Evolutionary conservation across 64 coral and sea anemone species (phyloP).

Genomic region (Montipora efflorescens): DNA sequence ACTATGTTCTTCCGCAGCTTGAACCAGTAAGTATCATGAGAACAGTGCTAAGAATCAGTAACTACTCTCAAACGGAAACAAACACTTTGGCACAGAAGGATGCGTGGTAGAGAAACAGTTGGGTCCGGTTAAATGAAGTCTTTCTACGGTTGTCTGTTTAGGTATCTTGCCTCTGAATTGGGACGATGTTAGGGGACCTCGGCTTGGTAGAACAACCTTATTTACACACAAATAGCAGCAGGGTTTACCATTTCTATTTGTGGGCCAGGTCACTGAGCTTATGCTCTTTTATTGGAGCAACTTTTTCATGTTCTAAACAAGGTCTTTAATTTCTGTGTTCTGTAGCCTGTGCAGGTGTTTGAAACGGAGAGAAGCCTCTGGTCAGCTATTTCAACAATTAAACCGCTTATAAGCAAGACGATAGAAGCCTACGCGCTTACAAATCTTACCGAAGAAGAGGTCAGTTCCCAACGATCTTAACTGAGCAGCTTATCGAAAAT

Average conservation of each 20-base stretch:
- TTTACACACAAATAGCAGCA: too few species aligned
- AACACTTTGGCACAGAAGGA: background rate
- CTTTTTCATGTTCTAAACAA: background rate
- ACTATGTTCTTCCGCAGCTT: background rate
- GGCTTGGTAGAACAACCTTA: too few species aligned
- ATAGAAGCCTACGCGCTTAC: constrained; percentile 74
- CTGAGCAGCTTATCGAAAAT: too few species aligned
- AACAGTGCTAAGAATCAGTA: background rate
- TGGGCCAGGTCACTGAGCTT: too few species aligned
- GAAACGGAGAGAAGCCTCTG: constrained; percentile 53
- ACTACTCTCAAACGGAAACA: background rate
- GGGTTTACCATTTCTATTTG: too few species aligned
- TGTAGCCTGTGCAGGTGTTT: constrained; percentile 33
- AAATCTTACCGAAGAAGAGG: constrained; percentile 76
- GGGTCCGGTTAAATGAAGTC: too few species aligned
- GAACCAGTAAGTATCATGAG: constrained; percentile 6
- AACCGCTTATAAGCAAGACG: constrained; percentile 61
- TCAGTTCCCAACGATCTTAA: background rate
- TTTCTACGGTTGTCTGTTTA: too few species aligned
- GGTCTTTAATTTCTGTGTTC: background rate
- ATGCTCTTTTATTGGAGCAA: too few species aligned
- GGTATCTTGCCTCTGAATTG: too few species aligned
- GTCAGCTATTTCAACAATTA: constrained; percentile 57
- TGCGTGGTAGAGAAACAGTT: too few species aligned
- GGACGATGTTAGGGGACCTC: too few species aligned